Conservation (phyloP, 2,888 invertebrate genomes). For the Cosmia pyralina region DNA sequence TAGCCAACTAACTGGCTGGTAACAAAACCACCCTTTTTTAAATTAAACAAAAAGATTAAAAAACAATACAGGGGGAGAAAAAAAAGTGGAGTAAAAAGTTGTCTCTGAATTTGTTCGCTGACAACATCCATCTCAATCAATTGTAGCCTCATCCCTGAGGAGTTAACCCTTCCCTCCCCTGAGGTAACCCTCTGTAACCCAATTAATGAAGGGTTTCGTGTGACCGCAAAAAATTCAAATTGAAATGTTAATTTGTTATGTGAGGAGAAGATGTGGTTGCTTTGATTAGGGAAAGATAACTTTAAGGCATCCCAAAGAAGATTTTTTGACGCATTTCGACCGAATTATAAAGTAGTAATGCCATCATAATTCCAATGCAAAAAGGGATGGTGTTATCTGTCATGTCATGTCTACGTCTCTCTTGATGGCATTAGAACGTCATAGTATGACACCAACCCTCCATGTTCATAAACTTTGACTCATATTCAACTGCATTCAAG, state of each 20-base stretch:
- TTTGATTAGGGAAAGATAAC: conserved; percentile 46
- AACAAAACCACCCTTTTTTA: conserved; percentile 72
- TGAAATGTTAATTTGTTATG: conserved; percentile 86
- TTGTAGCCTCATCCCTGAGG: conserved; percentile 83
- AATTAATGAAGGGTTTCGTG: conserved; percentile 86
- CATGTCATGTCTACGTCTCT: no score
- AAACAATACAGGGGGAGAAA: conserved; percentile 71
- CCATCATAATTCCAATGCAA: no score
- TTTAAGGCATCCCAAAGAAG: not conserved
- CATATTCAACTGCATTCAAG: no score
- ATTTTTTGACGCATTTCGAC: no score
- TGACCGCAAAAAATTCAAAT: conserved; percentile 86
- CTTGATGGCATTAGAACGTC: no score
- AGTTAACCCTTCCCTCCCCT: conserved; percentile 85
- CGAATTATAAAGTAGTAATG: no score
- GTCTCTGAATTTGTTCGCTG: conserved; percentile 84
- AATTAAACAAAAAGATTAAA: conserved; percentile 68
- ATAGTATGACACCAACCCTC: no score
- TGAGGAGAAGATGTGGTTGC: conserved; percentile 54
- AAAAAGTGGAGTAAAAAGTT: conserved; percentile 75
- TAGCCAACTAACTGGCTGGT: conserved; percentile 76
- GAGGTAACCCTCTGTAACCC: conserved; percentile 86
- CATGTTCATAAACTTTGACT: no score
- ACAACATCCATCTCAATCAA: conserved; percentile 90
- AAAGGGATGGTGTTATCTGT: no score